Base-by-base conservation (phyloP, 2,113 vertebrate species). In the Parus major region DNA sequence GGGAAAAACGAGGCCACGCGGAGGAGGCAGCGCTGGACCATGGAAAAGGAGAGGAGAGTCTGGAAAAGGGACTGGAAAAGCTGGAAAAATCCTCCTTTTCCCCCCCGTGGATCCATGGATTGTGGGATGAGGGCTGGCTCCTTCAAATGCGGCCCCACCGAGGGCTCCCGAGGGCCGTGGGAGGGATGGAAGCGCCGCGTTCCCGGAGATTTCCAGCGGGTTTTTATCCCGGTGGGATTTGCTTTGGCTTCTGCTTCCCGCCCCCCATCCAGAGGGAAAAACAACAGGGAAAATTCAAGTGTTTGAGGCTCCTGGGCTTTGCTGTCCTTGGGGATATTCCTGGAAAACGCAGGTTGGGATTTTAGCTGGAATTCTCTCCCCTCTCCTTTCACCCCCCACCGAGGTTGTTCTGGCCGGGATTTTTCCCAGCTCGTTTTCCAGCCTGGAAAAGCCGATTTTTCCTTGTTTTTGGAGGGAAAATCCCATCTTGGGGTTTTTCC, bases 401-500 rank as follows among this genome's bases (percentile, higher is more conserved):
- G 4, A 46, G 52, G 82, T 7, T 94, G 83, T 65, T 52, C 50
- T 23, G 4, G 1, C 23, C 5, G 59, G 55, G 33, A 1, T 83
- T 83, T 39, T 92, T 65, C 55, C 46, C 76, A 13, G 22, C 39
- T 85, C 5, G 24, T 76, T 72, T 60, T 15, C 50, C 27, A 12
- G 15, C 12, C 35, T 39, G 83, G 44, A 88, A 82, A 88, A 92
- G 10, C 13, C 3, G 6, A 1, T 59, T 81, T 84, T 22, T 47
- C 42, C 42, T 42, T 8, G 10, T 81, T 59, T 69, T 22, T 1
- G 1, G 11, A 36, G 46, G 52, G 52, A 91, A 82, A 39, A 75
- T 10, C 7, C 3, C 5, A 2, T 63, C 0, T 0, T 4, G 49
- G 3, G 24, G 14, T 29, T 60, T 55, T 81, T 11, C 4, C 28